phyloP scores from a whole-genome alignment of 2,888 invertebrate genomes.

The Torymus auratus region DNA sequence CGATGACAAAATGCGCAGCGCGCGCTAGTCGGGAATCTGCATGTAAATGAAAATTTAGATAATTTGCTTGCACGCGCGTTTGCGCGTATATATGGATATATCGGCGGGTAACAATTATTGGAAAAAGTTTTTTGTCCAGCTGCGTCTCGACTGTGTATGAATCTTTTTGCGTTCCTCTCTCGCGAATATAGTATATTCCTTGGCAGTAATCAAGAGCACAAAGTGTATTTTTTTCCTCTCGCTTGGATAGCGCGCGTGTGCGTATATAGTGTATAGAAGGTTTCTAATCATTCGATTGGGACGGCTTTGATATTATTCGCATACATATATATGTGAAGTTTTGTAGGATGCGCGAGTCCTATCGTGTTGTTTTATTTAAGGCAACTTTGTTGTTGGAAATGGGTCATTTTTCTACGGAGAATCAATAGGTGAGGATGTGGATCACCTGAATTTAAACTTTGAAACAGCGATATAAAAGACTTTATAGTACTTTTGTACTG shows the following conservation, averaged over 20 bases:
- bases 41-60: slow-evolving; percentile 6
- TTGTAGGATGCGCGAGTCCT: too few species aligned
- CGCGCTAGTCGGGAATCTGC: background rate
- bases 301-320: too few species aligned
- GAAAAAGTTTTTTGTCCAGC: background rate
- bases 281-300: too few species aligned
- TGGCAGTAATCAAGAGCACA: too few species aligned
- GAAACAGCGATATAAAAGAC: background rate
- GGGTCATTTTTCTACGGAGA: slow-evolving; percentile 28
- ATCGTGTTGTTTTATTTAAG: too few species aligned
- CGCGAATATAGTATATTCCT: too few species aligned
- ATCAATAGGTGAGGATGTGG: slow-evolving; percentile 40
- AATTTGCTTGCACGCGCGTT: background rate
- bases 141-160: background rate
- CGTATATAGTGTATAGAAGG: too few species aligned
- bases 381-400: background rate
- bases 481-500: slow-evolving; percentile 9
- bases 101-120: slow-evolving; percentile 25
- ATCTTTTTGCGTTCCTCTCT: background rate
- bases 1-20: background rate
- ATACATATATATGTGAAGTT: too few species aligned
- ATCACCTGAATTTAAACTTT: slow-evolving; percentile 32
- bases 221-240: too few species aligned
- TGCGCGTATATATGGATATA: background rate
- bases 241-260: too few species aligned